Percentiles rank a stretch among this genome's conserved stretches.
These are phyloP conservation scores for Empis livida DNA, from an alignment of 2,888 invertebrate genomes.

Conservation along the genomic window DNA sequence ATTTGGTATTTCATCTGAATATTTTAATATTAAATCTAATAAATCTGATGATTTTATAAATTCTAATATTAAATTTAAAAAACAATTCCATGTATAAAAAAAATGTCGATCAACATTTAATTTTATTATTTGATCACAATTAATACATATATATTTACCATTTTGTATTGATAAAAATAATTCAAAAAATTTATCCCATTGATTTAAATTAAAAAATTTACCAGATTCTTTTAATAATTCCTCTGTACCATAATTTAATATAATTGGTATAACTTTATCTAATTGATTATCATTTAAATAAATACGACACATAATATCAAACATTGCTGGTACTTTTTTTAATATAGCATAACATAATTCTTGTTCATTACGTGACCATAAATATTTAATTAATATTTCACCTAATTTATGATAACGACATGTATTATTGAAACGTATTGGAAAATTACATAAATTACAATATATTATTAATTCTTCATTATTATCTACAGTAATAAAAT, in stretches of 20 bases:
- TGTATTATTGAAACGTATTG: conserved; percentile 28
- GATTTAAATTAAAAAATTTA: conserved; percentile 20
- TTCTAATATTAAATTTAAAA: conserved; percentile 29
- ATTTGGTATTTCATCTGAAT: conserved; percentile 32
- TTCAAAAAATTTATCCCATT: conserved; percentile 33
- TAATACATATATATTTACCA: conserved; percentile 29
- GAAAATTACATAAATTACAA: conserved; percentile 31
- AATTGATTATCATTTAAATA: conserved; percentile 31
- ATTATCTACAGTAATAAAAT: not conserved
- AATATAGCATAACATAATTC: conserved; percentile 31
- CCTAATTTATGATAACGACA: conserved; percentile 32
- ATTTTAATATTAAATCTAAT: conserved; percentile 29
- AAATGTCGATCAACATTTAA: conserved; percentile 29
- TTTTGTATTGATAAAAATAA: conserved; percentile 31
- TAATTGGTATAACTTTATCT: conserved; percentile 31
- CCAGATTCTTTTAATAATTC: conserved; percentile 29
- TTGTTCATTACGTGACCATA: conserved; percentile 35
- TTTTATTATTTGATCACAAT: conserved; percentile 27
- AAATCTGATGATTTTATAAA: conserved; percentile 27
- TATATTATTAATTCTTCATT: conserved; percentile 21
- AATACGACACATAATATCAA: conserved; percentile 32
- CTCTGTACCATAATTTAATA: conserved; percentile 29
- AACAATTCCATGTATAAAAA: conserved; percentile 35
- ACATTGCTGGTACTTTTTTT: conserved; percentile 28
- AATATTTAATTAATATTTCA: conserved; percentile 29